A percentile compares a stretch with the other conserved stretches of the same genome.
Evolutionary conservation across 1,140 invertebrate genomes (phyloP).

Genomic region (Cydia pomonella): DNA sequence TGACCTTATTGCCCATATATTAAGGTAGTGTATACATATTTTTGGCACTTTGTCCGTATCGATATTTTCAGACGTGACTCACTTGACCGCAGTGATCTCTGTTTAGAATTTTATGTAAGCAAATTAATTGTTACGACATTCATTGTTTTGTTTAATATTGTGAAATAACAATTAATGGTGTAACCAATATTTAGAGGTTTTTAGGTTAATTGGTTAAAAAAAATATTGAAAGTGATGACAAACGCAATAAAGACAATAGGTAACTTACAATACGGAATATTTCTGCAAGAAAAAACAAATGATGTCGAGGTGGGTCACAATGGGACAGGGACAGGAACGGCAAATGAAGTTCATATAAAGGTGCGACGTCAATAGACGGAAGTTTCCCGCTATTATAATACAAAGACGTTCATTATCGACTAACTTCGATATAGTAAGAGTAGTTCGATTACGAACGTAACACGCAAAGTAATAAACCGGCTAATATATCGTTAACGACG

Average conservation of each 20-base stretch:
- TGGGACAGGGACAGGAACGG: no score
- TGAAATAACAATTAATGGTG: constrained; percentile 10
- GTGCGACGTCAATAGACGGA: not conserved
- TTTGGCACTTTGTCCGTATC: no score
- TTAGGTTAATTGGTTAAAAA: constrained; percentile 23
- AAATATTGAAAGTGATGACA: not conserved
- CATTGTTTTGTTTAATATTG: constrained; percentile 8
- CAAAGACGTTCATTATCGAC: not conserved
- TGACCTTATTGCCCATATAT: no score
- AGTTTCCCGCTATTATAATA: not conserved
- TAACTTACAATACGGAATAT: not conserved
- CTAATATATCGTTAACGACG: not conserved
- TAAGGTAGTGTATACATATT: no score
- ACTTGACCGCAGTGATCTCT: no score
- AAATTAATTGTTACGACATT: constrained; percentile 22
- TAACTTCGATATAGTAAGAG: not conserved
- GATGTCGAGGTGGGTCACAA: no score
- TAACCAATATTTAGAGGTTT: not conserved
- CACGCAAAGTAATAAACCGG: not conserved
- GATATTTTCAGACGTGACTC: no score
- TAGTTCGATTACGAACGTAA: not conserved
- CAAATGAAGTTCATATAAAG: not conserved
- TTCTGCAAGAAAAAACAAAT: not conserved
- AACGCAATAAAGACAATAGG: no score
- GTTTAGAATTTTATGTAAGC: not conserved